Base-by-base conservation (phyloP, 1,140 invertebrate species). In the Drosophila sp. region DNA sequence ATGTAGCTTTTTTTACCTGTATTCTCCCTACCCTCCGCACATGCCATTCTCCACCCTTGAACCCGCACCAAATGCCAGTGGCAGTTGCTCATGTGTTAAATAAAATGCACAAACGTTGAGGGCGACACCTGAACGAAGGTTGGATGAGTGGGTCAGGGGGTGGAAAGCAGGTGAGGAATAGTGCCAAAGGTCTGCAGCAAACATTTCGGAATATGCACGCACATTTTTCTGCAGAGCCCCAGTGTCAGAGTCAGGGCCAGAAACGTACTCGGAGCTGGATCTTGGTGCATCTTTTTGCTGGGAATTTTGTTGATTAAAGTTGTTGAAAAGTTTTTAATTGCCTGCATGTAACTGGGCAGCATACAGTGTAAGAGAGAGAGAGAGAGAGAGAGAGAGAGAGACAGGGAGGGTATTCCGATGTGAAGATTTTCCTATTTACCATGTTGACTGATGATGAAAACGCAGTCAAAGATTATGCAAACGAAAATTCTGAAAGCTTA, bases 241-340 rank as follows among this genome's bases (percentile, higher is more conserved):
- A 38, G 36, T 13, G n/a, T 0, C 36, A 38, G 27, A 48, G n/a
- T 2, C 7, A 36, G 58, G 51, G 45, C 16, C 21, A 27, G 21
- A 21, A 0, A 4, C 7, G 36, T 11, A 50, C 64, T 43, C 29
- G 25, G 34, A 40, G 48, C 41, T 32, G 63, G 21, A 48, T n/a
- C 40, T n/a, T 8, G 13, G 32, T 75, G 63, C n/a, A 50, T 50
- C 46, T 29, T 9, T 50, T 29, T 29, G 50, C 50, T 83, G 82
- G 82, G 83, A 87, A 87, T 82, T 89, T 79, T 76, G 76, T 87
- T 89, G 83, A 87, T 89, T 87, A 89, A 82, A 87, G 71, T 87
- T 87, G 72, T 73, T 75, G 57, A 76, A 63, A 87, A 87, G 71
- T 87, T 87, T 87, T 87, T 87, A 87, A 87, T 87, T 87, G 82